Conservation (phyloP, 2,888 invertebrate species). For the Steinernema carpocapsae region DNA sequence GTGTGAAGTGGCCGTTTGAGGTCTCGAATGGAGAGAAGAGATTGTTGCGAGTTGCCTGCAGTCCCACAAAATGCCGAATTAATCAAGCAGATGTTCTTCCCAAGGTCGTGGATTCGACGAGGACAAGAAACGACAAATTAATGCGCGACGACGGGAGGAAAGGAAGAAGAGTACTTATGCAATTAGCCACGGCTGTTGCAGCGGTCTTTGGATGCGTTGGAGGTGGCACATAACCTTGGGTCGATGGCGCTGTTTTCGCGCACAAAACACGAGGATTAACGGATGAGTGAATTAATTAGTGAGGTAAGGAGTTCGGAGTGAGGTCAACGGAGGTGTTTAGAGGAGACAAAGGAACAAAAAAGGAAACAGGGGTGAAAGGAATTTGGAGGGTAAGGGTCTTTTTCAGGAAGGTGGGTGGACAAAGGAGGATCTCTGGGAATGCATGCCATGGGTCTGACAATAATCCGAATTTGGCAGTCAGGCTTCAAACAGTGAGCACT, state of each 20-base stretch:
- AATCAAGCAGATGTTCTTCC: conserved; percentile 23
- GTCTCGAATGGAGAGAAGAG: background rate
- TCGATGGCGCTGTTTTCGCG: conserved; percentile 21
- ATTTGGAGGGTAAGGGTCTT: too few relatives aligned
- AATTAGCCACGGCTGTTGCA: conserved; percentile 25
- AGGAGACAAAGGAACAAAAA: too few relatives aligned
- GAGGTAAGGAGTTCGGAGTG: conserved; percentile 30
- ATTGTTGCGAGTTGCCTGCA: background rate
- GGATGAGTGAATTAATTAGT: conserved; percentile 35
- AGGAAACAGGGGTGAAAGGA: background rate
- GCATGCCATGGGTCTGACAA: too few relatives aligned
- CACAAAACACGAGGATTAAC: conserved; percentile 33
- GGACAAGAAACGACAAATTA: conserved; percentile 30
- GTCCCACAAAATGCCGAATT: background rate
- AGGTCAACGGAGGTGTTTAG: conserved; percentile 10
- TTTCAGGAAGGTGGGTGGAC: too few relatives aligned
- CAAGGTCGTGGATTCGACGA: background rate
- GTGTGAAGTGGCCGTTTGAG: conserved; percentile 6
- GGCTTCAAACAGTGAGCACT: too few relatives aligned
- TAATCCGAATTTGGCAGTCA: too few relatives aligned
- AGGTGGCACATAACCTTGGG: conserved; percentile 30
- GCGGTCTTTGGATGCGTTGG: conserved; percentile 16
- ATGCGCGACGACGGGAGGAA: conserved; percentile 22
- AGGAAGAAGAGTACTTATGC: conserved; percentile 19
- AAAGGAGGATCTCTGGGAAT: too few relatives aligned